Evolutionary conservation across 2,113 vertebrate species (phyloP).

Genomic region (Daboia siamensis): DNA sequence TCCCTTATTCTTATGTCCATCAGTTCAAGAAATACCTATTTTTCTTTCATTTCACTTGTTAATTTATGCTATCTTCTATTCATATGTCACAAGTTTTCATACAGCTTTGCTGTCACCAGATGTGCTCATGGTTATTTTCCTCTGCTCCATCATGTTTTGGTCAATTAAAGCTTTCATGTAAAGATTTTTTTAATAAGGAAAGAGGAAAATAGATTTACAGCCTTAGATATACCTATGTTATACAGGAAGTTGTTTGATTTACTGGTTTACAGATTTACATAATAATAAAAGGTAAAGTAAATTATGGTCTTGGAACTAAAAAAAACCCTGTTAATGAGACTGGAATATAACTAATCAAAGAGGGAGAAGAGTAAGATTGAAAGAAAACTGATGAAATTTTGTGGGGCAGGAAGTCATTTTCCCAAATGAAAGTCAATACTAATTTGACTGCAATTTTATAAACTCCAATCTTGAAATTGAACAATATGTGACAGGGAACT

Average conservation of each 20-base stretch:
- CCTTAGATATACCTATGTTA: background rate
- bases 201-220: background rate
- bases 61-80: background rate
- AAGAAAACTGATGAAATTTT: background rate
- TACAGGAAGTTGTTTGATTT: background rate
- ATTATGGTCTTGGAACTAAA: background rate
- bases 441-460: background rate
- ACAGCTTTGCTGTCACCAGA: background rate
- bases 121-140: background rate
- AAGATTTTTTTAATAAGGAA: background rate
- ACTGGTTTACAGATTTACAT: background rate
- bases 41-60: background rate
- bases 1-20: background rate
- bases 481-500: background rate
- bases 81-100: background rate
- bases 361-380: background rate
- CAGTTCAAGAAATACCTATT: background rate
- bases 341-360: background rate
- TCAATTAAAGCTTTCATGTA: background rate
- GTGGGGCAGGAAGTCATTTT: background rate
- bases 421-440: background rate
- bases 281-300: background rate
- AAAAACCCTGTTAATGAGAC: background rate
- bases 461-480: background rate
- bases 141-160: background rate